Conservation (phyloP, 2,113 vertebrate species). For the Nothocercus nigrocapillus region DNA sequence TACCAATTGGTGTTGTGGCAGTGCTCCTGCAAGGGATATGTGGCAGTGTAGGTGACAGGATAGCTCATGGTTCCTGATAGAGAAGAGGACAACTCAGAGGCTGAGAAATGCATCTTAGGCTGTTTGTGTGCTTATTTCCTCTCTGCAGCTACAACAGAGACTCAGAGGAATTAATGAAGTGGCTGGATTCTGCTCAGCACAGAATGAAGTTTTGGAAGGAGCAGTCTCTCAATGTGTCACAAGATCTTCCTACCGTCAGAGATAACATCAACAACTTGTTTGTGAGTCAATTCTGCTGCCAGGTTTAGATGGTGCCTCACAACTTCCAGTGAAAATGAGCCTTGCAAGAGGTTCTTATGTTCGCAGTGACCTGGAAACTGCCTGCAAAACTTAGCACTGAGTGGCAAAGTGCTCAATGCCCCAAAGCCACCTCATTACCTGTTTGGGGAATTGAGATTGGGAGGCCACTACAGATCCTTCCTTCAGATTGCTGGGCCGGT, state of each 20-base stretch:
- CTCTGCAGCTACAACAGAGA: conserved; percentile 82
- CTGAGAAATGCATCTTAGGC: background rate
- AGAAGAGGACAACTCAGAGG: background rate
- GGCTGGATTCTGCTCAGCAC: conserved; percentile 83
- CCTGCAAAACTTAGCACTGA: background rate
- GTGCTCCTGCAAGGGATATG: background rate
- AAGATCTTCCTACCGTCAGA: conserved; percentile 77
- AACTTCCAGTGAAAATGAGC: background rate
- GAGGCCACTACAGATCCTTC: background rate
- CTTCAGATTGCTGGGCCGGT: background rate
- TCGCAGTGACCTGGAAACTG: background rate
- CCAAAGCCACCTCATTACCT: background rate
- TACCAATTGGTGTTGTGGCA: background rate
- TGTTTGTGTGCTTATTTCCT: background rate
- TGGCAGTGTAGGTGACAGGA: background rate
- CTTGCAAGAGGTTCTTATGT: background rate
- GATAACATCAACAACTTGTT: conserved; percentile 78
- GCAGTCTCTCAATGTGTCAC: conserved; percentile 70
- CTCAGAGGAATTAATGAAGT: conserved; percentile 76
- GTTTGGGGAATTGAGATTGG: background rate
- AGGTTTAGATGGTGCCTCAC: background rate
- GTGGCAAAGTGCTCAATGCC: background rate
- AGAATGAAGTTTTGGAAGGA: conserved; percentile 80
- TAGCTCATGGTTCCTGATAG: background rate
- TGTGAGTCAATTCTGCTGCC: conserved; percentile 77